Conservation (phyloP, 2,888 invertebrate genomes). For the Plemyria rubiginata region DNA sequence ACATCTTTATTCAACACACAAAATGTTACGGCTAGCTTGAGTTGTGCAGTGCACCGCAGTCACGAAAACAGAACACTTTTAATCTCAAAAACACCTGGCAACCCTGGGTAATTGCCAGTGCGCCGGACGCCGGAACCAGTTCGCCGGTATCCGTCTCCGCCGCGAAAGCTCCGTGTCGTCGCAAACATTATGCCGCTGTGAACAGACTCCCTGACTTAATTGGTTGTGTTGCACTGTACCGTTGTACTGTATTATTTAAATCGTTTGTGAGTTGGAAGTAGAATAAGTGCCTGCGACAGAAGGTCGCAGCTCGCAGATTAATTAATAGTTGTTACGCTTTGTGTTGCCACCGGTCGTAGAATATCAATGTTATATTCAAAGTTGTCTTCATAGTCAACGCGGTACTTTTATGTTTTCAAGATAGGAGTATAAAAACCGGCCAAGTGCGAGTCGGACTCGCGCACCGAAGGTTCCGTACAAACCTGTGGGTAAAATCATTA, state of each 20-base stretch:
- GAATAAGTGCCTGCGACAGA: neutral
- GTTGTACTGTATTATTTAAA: constrained; percentile 21
- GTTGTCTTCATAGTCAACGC: neutral
- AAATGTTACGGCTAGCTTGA: too few relatives aligned
- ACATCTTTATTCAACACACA: too few relatives aligned
- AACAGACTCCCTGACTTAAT: constrained; percentile 31
- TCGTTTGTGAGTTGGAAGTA: constrained; percentile 4
- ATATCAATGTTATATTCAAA: neutral
- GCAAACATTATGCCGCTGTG: constrained; percentile 39
- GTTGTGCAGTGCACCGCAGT: too few relatives aligned
- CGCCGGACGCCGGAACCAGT: constrained; percentile 34
- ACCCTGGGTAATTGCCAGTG: constrained; percentile 30
- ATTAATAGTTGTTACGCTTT: constrained; percentile 4
- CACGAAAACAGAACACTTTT: neutral
- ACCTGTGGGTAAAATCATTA: too few relatives aligned
- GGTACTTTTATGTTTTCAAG: too few relatives aligned
- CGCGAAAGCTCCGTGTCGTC: constrained; percentile 29
- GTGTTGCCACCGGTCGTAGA: neutral
- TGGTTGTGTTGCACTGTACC: constrained; percentile 20
- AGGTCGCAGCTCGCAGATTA: constrained; percentile 2
- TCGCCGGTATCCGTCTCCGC: constrained; percentile 37
- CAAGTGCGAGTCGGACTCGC: too few relatives aligned
- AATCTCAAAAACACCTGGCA: constrained; percentile 8
- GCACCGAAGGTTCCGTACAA: too few relatives aligned
- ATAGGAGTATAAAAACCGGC: too few relatives aligned